These are phyloP conservation scores for Ischnus inquisitorius DNA, from an alignment of 2,888 invertebrate genomes.

Conservation along the genomic window DNA sequence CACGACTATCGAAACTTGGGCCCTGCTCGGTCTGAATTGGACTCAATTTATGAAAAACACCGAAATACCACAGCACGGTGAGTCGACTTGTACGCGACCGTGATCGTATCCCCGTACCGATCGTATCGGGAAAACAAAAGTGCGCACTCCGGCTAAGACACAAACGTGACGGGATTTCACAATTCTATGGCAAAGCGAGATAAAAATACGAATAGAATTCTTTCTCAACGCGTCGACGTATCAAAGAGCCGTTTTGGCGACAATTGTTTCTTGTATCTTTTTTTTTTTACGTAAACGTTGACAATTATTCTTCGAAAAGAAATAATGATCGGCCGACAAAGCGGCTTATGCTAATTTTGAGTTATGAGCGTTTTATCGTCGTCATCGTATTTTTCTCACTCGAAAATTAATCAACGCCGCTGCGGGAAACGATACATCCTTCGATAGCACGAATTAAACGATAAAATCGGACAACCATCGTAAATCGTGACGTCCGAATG, in stretches of 20 bases:
- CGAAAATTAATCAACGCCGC: not conserved
- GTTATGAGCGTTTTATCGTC: not conserved
- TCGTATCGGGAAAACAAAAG: conserved; percentile 23
- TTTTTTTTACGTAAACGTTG: not conserved
- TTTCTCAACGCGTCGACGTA: not conserved
- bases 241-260: not conserved
- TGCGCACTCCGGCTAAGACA: conserved; percentile 33
- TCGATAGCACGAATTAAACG: conserved; percentile 19
- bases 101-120: not conserved
- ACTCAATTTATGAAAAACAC: conserved; percentile 76
- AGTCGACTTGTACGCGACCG: conserved; percentile 31
- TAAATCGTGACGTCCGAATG: conserved; percentile 35
- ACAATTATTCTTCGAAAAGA: not conserved
- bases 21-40: conserved; percentile 82
- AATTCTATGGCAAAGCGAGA: conserved; percentile 38
- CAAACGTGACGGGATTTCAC: conserved; percentile 62
- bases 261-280: not conserved
- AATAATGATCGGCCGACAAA: not conserved
- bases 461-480: conserved; percentile 15
- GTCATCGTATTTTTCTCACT: conserved; percentile 4
- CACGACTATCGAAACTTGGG: conserved; percentile 77
- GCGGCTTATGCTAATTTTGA: not conserved
- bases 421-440: not conserved
- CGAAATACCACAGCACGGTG: conserved; percentile 76
- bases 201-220: conserved; percentile 30